A percentile compares a stretch with the other conserved stretches of the same genome.
Conservation (phyloP, 2,888 invertebrate genomes). For the Hydraecia micacea region DNA sequence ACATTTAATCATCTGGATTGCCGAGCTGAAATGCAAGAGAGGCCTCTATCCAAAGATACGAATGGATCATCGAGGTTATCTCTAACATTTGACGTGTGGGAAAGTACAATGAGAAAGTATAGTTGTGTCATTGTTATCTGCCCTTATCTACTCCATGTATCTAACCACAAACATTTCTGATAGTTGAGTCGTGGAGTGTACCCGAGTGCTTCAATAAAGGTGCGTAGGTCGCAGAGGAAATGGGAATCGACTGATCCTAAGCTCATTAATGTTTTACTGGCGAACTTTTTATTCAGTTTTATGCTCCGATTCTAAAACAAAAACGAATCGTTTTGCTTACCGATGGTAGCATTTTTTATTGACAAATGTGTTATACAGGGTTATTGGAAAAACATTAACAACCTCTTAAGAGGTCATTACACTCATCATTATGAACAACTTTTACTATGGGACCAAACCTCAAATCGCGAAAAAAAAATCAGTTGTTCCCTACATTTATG, state of each 20-base stretch:
- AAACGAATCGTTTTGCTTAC: too few species aligned
- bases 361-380: too few species aligned
- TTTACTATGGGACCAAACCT: too few species aligned
- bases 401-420: too few species aligned
- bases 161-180: not conserved
- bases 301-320: too few species aligned
- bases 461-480: too few species aligned
- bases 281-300: not conserved
- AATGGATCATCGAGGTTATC: conserved; percentile 35
- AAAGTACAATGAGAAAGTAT: conserved; percentile 46
- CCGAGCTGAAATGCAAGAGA: not conserved
- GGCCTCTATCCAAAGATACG: conserved; percentile 22
- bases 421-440: too few species aligned
- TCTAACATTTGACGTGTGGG: conserved; percentile 39
- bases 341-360: too few species aligned
- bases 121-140: conserved; percentile 41
- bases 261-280: not conserved
- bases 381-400: too few species aligned
- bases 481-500: too few species aligned
- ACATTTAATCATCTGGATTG: not conserved
- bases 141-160: conserved; percentile 18
- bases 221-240: conserved; percentile 31
- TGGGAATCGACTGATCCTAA: not conserved
- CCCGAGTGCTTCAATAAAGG: not conserved
- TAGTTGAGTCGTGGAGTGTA: not conserved